Evolutionary conservation across 2,888 invertebrate species (phyloP).

Genomic region (Mechanitis mazaeus): DNA sequence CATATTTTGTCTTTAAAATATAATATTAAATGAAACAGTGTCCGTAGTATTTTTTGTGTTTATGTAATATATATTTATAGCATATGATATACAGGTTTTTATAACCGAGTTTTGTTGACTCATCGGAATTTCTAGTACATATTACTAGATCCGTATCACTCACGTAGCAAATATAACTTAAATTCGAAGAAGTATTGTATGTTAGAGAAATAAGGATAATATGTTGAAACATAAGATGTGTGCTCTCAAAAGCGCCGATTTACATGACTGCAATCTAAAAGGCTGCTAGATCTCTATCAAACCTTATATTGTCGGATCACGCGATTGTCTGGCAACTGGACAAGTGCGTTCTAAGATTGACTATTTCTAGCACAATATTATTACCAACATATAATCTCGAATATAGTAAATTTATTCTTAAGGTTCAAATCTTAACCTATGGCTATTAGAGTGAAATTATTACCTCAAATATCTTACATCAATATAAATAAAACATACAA

Average conservation of each 20-base stretch:
- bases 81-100: constrained; percentile 2
- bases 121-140: constrained; percentile 29
- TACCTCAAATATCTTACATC: background rate
- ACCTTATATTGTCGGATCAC: constrained; percentile 16
- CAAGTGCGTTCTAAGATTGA: background rate
- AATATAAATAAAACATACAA: constrained; percentile 15
- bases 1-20: too few relatives aligned
- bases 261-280: constrained; percentile 26
- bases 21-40: background rate
- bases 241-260: constrained; percentile 22
- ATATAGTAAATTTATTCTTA: too few relatives aligned
- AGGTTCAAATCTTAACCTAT: background rate
- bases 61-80: background rate
- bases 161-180: constrained; percentile 28
- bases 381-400: background rate
- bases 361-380: background rate
- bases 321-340: constrained; percentile 9
- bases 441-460: background rate
- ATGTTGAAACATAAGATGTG: constrained; percentile 9
- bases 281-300: constrained; percentile 19
- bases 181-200: constrained; percentile 11
- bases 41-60: background rate
- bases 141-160: constrained; percentile 31
- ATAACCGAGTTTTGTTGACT: constrained; percentile 22
- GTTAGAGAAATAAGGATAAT: constrained; percentile 18